These are phyloP conservation scores for Eupithecia tripunctaria DNA, from an alignment of 2,888 invertebrate genomes.

Conservation along the genomic window DNA sequence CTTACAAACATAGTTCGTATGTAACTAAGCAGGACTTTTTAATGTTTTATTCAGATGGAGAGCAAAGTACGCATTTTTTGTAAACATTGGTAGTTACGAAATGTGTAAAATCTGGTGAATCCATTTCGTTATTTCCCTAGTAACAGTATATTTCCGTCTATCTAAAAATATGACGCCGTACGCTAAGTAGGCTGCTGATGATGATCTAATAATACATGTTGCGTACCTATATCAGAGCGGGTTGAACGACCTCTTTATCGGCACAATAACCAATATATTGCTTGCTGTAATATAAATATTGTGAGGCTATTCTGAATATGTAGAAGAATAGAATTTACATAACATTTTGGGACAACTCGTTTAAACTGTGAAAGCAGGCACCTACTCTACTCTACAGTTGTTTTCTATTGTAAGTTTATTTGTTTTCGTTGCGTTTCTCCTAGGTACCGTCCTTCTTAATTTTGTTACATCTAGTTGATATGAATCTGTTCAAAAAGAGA, in stretches of 20 bases:
- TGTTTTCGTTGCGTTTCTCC: background rate
- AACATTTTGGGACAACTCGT: background rate
- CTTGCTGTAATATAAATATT: slow-evolving; percentile 8
- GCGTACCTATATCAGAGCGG: slow-evolving; percentile 45
- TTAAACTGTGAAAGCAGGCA: background rate
- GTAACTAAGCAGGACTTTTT: too few relatives aligned
- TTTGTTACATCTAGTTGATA: too few relatives aligned
- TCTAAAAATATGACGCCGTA: too few relatives aligned
- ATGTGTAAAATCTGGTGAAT: background rate
- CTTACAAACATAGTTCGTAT: too few relatives aligned
- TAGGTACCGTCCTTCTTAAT: background rate
- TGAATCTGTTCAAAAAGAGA: too few relatives aligned
- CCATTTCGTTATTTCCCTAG: background rate
- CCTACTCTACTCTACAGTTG: background rate
- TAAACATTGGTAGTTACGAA: too few relatives aligned
- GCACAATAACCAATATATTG: slow-evolving; percentile 20
- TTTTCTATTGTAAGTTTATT: background rate
- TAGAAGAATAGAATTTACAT: slow-evolving; percentile 9
- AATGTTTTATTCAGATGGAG: too few relatives aligned
- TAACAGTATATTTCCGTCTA: slow-evolving; percentile 2
- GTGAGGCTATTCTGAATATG: slow-evolving; percentile 10
- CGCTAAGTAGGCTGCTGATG: too few relatives aligned
- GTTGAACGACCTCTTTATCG: slow-evolving; percentile 56
- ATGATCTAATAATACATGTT: slow-evolving; percentile 31
- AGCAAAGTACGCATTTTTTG: too few relatives aligned